Conservation (phyloP, 2,888 invertebrate genomes). For the Habroteleia sp. region DNA sequence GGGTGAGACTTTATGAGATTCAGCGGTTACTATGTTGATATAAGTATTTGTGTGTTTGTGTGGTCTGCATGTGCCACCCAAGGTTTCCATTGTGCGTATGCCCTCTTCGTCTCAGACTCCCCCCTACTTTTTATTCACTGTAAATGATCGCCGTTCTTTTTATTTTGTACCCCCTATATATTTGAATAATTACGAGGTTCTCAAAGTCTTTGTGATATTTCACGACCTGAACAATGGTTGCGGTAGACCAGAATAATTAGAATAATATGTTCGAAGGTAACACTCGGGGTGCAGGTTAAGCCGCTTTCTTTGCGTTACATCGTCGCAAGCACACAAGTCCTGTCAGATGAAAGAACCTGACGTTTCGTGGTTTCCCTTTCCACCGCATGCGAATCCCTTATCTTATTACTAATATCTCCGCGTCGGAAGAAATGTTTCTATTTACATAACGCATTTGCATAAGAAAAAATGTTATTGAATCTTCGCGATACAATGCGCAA, state of each 20-base stretch:
- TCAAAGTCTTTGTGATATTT: conserved; percentile 16
- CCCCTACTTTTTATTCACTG: too few species aligned
- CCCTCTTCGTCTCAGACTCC: background rate
- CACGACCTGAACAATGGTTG: conserved; percentile 28
- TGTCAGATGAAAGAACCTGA: conserved; percentile 23
- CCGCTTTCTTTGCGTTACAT: conserved; percentile 11
- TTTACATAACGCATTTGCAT: conserved; percentile 40
- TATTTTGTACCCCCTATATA: conserved; percentile 21
- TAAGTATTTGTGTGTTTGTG: conserved; percentile 26
- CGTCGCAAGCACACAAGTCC: conserved; percentile 15
- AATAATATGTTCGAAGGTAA: conserved; percentile 28
- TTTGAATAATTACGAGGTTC: conserved; percentile 37
- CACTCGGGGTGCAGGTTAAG: conserved; percentile 7
- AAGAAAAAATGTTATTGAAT: conserved; percentile 23
- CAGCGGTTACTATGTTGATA: conserved; percentile 53
- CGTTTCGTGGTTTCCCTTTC: conserved; percentile 39
- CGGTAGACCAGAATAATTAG: conserved; percentile 45
- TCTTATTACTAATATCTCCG: conserved; percentile 32
- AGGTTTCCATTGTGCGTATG: conserved; percentile 39
- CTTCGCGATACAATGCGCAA: conserved; percentile 6
- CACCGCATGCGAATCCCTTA: conserved; percentile 12
- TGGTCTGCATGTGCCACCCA: conserved; percentile 47
- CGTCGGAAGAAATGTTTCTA: conserved; percentile 13
- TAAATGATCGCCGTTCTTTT: too few species aligned
- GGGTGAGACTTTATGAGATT: conserved; percentile 65